Evolutionary conservation across 2,888 invertebrate species (phyloP).

Genomic region (Cephus nigrinus): DNA sequence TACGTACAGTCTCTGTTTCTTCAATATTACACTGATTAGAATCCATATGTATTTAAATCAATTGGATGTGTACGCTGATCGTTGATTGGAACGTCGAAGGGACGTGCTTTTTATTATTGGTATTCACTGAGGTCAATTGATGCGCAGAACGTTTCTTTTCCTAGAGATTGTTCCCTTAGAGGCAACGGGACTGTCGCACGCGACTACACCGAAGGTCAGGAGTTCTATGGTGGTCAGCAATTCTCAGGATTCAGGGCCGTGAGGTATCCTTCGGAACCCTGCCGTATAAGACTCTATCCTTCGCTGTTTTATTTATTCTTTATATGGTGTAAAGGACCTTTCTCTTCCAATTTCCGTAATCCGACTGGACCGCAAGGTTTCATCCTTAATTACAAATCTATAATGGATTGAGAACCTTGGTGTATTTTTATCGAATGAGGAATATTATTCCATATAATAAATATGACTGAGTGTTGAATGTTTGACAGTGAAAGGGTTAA

Average conservation of each 20-base stretch:
- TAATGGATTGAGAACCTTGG: not conserved
- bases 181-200: not conserved
- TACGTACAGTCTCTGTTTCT: not conserved
- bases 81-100: not conserved
- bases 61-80: not conserved
- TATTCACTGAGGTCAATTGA: not conserved
- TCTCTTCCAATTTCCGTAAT: not conserved
- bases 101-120: not conserved
- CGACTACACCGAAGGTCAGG: not conserved
- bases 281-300: not conserved
- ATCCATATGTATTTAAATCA: not conserved
- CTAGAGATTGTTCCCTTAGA: not conserved
- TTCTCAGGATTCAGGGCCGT: not conserved
- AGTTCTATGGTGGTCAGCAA: not conserved
- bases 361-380: not conserved
- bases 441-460: not conserved
- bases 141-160: not conserved
- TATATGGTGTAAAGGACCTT: not conserved
- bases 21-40: not conserved
- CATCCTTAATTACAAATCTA: not conserved
- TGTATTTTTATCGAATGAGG: not conserved
- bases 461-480: not conserved
- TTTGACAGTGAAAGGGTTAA: not conserved
- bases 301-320: not conserved
- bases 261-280: not conserved